Evolutionary conservation across 2,888 invertebrate species (phyloP), one percentile per base, ranked within the genome.

Genomic region (Epinotia bilunana): DNA sequence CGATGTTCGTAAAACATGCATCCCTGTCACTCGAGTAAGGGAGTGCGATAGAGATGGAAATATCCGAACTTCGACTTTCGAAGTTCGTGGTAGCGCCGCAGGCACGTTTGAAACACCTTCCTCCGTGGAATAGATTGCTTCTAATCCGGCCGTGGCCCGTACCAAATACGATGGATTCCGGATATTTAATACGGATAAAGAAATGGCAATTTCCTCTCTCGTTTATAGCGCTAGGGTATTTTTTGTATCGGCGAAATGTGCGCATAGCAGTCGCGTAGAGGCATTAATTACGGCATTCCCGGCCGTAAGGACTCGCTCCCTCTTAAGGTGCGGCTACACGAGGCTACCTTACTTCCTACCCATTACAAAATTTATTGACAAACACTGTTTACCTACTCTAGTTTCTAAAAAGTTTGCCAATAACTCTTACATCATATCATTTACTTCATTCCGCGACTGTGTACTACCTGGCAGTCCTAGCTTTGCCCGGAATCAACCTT

Each of bases 251-350:
- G 67, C 55, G 72, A 75, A 75, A 72, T 75, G 75, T 72, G 71
- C 65, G 75, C 75, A 67, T 61, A 75, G 75, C 75, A 75, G 75
- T 72, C 75, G 75, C 75, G 75, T 75, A 71, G 81, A 74, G 76
- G 83, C 81, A 86, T 86, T 87, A 87, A 87, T 87, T 87, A 87
- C 84, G 78, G 81, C 81, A 74, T 75, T 74, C 74, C 70, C 65
- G 46, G 62, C 49, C 61, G 71, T 63, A 73, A 63, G 75, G 65
- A 73, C 65, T 75, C 75, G 57, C 60, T 73, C 61, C 62, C 20
- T 39, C 65, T 75, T 67, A 75, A 75, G 75, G 71, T 23, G 67
- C 55, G 72, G 62, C 33, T 28, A 33, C 65, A 67, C 74, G 69
- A 20, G 46, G 58, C 67, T 16, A 7, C 23, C 7, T 23, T n/a